Conservation (phyloP, 2,113 vertebrate species). For the Sterna hirundo region DNA sequence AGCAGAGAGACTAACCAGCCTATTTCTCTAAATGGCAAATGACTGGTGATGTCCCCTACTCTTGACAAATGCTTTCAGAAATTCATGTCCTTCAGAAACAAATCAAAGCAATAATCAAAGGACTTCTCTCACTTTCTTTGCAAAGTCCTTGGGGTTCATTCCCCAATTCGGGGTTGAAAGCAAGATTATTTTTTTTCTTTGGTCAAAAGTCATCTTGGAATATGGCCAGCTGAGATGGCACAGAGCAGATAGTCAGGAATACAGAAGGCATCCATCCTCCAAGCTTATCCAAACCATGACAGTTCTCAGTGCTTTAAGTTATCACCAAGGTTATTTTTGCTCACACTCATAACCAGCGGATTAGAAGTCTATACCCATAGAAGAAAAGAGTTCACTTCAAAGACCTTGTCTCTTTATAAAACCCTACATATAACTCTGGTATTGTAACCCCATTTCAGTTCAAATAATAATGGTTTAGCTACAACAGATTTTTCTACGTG, state of each 20-base stretch:
- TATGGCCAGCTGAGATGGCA: neutral
- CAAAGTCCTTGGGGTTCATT: neutral
- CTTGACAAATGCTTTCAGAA: neutral
- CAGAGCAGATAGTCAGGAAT: neutral
- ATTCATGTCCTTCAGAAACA: neutral
- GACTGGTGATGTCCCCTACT: neutral
- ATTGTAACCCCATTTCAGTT: neutral
- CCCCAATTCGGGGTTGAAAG: neutral
- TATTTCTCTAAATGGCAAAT: neutral
- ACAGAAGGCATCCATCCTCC: neutral
- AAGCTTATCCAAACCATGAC: neutral
- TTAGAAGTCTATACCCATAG: neutral
- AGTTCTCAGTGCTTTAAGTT: neutral
- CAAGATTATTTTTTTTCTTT: neutral
- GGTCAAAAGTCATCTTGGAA: neutral
- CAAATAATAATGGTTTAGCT: neutral
- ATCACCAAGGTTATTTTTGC: neutral
- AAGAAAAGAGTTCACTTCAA: neutral
- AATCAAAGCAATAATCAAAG: neutral
- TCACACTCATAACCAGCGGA: neutral
- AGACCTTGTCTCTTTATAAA: neutral
- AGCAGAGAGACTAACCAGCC: neutral
- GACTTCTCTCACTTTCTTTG: neutral
- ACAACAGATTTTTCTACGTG: neutral
- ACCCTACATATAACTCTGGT: neutral